Evolutionary conservation across 2,888 invertebrate genomes (phyloP).

Genomic region (Drosophila basisetae): DNA sequence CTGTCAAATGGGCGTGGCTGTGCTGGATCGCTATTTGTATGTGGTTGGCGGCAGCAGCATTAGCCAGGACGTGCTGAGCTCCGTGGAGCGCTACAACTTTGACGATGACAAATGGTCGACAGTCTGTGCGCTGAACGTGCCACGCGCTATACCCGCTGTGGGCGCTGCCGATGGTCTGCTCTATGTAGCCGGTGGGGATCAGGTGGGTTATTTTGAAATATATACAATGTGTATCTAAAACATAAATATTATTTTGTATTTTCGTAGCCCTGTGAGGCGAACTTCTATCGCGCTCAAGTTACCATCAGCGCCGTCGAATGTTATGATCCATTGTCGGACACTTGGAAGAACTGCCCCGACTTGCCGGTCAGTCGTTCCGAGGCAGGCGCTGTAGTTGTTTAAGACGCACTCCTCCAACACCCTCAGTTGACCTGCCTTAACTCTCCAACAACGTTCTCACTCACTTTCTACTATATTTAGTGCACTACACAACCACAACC

Average conservation of each 20-base stretch:
- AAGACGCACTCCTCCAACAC: slow-evolving; percentile 74
- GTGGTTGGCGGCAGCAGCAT: slow-evolving; percentile 95
- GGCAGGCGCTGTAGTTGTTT: slow-evolving; percentile 93
- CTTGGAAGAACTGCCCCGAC: slow-evolving; percentile 92
- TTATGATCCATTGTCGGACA: slow-evolving; percentile 91
- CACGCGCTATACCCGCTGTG: slow-evolving; percentile 93
- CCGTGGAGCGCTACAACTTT: slow-evolving; percentile 89
- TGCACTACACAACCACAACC: slow-evolving; percentile 25
- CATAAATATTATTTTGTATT: neutral
- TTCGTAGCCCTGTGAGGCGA: slow-evolving; percentile 88
- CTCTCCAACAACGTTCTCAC: slow-evolving; percentile 39
- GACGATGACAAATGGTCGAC: slow-evolving; percentile 90
- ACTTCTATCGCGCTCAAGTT: slow-evolving; percentile 94
- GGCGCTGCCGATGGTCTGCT: slow-evolving; percentile 93
- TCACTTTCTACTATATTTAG: slow-evolving; percentile 35
- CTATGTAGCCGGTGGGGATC: slow-evolving; percentile 94
- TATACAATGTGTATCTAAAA: neutral
- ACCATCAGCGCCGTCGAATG: slow-evolving; percentile 93
- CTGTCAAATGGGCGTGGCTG: slow-evolving; percentile 95
- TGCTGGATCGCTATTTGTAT: slow-evolving; percentile 93
- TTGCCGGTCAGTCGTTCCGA: slow-evolving; percentile 94
- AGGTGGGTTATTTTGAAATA: slow-evolving; percentile 80
- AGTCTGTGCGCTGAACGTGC: slow-evolving; percentile 90
- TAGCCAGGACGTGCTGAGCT: slow-evolving; percentile 91
- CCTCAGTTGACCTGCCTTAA: slow-evolving; percentile 19